phyloP scores from a whole-genome alignment of 2,113 vertebrate species.

The Speoplatyrhinus poulsoni region DNA sequence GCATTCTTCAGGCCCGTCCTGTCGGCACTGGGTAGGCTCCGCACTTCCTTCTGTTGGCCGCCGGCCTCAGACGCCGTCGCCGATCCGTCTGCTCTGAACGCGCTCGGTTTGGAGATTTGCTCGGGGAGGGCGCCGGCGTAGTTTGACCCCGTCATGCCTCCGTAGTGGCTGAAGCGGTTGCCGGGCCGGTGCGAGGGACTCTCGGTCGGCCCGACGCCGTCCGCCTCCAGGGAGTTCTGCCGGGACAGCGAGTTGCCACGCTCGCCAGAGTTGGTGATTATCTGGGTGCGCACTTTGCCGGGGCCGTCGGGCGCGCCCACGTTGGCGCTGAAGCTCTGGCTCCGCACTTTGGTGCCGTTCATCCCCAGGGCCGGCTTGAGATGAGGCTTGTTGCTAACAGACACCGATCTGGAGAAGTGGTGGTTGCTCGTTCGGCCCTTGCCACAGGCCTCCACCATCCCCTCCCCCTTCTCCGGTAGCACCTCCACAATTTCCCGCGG shows the following conservation, averaged over 20 bases:
- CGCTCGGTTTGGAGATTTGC: slow-evolving; percentile 66
- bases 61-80: slow-evolving; percentile 34
- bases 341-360: slow-evolving; percentile 92
- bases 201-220: slow-evolving; percentile 52
- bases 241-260: slow-evolving; percentile 85
- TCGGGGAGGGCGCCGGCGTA: slow-evolving; percentile 77
- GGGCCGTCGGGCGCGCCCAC: slow-evolving; percentile 69
- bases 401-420: slow-evolving; percentile 81
- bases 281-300: slow-evolving; percentile 86
- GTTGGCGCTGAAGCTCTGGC: slow-evolving; percentile 88
- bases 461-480: slow-evolving; percentile 44
- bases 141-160: slow-evolving; percentile 64
- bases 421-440: slow-evolving; percentile 76
- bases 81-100: slow-evolving; percentile 62
- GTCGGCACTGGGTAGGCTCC: slow-evolving; percentile 42
- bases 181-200: slow-evolving; percentile 48
- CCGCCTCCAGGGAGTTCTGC: slow-evolving; percentile 77
- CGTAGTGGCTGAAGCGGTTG: slow-evolving; percentile 70
- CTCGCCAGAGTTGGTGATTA: slow-evolving; percentile 90
- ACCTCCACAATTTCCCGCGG: slow-evolving; percentile 32
- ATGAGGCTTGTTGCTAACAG: slow-evolving; percentile 82
- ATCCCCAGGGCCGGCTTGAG: slow-evolving; percentile 90
- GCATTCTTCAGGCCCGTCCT: slow-evolving; percentile 59
- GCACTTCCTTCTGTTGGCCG: slow-evolving; percentile 65
- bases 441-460: slow-evolving; percentile 49